Base-by-base conservation (phyloP, 2,113 vertebrate genomes). In the Hydrolagus affinis region DNA sequence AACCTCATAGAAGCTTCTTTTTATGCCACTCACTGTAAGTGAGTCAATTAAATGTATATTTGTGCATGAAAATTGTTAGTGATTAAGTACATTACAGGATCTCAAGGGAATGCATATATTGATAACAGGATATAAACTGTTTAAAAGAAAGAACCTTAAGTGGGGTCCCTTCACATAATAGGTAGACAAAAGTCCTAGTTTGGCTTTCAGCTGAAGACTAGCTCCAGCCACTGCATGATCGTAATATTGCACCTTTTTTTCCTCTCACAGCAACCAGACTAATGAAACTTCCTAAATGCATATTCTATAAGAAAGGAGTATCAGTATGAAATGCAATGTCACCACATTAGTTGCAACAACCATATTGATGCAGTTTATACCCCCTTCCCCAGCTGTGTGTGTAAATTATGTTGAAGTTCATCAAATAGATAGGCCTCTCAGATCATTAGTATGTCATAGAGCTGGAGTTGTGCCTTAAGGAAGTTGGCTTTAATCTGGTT, bases 401-500 rank as follows among this genome's bases (percentile, higher is more conserved):
- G 44, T 44, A 44, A 44, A 44, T 44, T 44, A 44, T 44, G 44
- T 44, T 78, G 57, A 78, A 62, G 76, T 7, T 78, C 60, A 60
- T 25, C 14, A 59, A 66, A 30, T 83, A 23, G 77, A 66, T 66
- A 7, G 25, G 17, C 17, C 8, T 8, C 57, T 30, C 19, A n/a
- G 32, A 9, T 21, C 59, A 23, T 56, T 8, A 28, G 10, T 44
- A 44, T 66, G 23, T 68, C 60, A 62, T 83, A 28, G 25, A 21
- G 62, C 11, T 83, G 78, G 62, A 66, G 60, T 75, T 75, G 73
- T 83, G 62, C 78, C 78, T 83, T 83, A 83, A 25, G 28, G 25
- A 68, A 83, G 28, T 83, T 83, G 66, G 62, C 78, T 17, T 10
- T 17, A 83, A 44, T 32, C 73, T 75, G 8, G 3, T 17, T 83